These are phyloP conservation scores for Porites divaricata DNA, from an alignment of 92 coral and sea anemone genomes.

Conservation along the genomic window DNA sequence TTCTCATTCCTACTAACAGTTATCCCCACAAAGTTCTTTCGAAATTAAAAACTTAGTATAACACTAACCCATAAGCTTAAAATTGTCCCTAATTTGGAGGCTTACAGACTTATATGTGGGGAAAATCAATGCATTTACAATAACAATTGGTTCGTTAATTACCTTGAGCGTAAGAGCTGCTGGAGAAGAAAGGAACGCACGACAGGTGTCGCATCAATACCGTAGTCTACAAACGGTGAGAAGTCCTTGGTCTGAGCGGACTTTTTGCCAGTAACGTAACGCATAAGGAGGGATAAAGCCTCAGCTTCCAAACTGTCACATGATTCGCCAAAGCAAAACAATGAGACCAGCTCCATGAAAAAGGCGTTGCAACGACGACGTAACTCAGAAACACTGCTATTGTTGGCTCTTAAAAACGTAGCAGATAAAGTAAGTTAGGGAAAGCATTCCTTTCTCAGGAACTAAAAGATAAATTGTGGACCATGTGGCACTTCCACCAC, in stretches of 20 bases:
- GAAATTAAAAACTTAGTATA: no score
- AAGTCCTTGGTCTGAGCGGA: conserved; percentile 56
- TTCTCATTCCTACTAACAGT: no score
- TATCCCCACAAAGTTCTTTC: no score
- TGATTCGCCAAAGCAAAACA: conserved; percentile 77
- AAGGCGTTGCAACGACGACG: conserved; percentile 77
- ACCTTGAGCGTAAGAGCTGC: conserved; percentile 78
- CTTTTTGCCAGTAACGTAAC: conserved; percentile 55
- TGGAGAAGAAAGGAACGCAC: conserved; percentile 87
- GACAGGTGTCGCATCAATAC: conserved; percentile 76
- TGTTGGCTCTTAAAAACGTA: conserved; percentile 16
- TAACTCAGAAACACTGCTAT: conserved; percentile 17
- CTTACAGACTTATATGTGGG: no score
- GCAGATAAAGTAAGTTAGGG: background rate
- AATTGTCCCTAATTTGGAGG: no score
- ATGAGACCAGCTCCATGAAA: conserved; percentile 84
- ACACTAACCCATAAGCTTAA: no score
- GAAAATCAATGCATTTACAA: no score
- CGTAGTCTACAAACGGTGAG: conserved; percentile 73
- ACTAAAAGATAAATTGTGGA: no score
- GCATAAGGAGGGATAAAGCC: conserved; percentile 49
- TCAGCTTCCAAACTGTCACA: conserved; percentile 36
- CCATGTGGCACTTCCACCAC: no score
- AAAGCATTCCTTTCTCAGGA: no score
- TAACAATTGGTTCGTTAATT: background rate